Percentiles rank a stretch among this genome's conserved stretches.
Evolutionary conservation across 2,888 invertebrate species (phyloP).

Genomic region (Sphecodes monilicornis): DNA sequence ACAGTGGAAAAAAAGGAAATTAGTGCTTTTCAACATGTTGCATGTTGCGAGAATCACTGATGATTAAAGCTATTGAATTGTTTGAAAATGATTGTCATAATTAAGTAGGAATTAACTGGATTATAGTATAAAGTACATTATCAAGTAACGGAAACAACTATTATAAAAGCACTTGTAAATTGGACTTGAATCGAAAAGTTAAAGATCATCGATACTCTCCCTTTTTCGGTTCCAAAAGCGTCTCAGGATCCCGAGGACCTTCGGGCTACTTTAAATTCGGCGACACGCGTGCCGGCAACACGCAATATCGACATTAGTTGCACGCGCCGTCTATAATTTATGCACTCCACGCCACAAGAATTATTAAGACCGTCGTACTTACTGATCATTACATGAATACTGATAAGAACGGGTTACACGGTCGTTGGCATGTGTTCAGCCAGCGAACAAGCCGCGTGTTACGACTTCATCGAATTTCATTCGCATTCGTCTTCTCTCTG

Average conservation of each 20-base stretch:
- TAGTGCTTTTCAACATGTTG: no score
- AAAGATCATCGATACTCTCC: not conserved
- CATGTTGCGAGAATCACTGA: no score
- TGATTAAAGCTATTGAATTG: no score
- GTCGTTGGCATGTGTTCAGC: slow-evolving; percentile 18
- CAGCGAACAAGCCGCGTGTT: not conserved
- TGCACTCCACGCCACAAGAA: slow-evolving; percentile 50
- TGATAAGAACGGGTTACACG: slow-evolving; percentile 38
- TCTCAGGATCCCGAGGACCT: not conserved
- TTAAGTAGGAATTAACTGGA: no score
- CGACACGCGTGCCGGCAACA: slow-evolving; percentile 30
- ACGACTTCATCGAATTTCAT: slow-evolving; percentile 11
- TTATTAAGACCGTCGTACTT: slow-evolving; percentile 42
- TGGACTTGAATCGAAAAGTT: not conserved
- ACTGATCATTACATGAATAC: slow-evolving; percentile 36
- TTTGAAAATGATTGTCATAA: no score
- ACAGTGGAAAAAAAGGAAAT: no score
- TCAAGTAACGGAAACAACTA: no score
- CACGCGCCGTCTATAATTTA: slow-evolving; percentile 50
- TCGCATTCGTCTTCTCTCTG: not conserved
- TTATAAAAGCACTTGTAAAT: no score
- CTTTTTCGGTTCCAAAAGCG: not conserved
- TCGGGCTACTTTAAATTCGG: slow-evolving; percentile 31
- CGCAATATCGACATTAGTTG: slow-evolving; percentile 56
- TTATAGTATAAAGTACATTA: no score